Evolutionary conservation across 2,113 vertebrate genomes (phyloP), one percentile per base, ranked within the genome.

Genomic region (Vimba vimba): DNA sequence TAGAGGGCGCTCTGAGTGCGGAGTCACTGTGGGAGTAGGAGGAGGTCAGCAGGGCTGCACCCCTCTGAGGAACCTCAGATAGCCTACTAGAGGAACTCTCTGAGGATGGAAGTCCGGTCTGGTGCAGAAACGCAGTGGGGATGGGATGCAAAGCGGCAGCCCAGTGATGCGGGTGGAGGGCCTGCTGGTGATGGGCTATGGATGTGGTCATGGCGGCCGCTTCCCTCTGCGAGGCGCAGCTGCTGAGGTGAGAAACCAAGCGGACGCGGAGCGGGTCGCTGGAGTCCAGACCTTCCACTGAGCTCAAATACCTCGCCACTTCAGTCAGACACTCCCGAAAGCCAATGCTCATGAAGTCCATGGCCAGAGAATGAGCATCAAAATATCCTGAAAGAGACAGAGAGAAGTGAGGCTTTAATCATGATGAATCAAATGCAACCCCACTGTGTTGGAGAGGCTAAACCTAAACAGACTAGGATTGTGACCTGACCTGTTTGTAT

Each of bases 311-410:
- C 30, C 97, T 92, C 0, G 97, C 97, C 0, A 97, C 97, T 89
- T 99, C 98, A 0, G 95, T 95, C 83, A 98, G 86, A 86, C 98
- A 99, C 92, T 99, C 98, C 30, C 97, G 93, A 91, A 99, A 99
- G 0, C 98, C 98, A 17, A 98, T 96, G 94, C 97, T 98, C 96
- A 98, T 97, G 94, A 99, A 99, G 95, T 99, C 98, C 96, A 98
- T 96, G 17, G 97, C 97, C 15, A 99, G 92, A 0, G 96, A 94
- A 4, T 97, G 97, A 11, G 95, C 95, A 0, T 99, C 97, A 17
- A 97, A 96, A 87, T 95, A 97, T 90, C 97, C 97, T 99, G 84
- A 21, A 12, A 66, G 39, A 87, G 15, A 27, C 8, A 79, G 6
- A 78, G 36, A 45, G 25, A 43, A 6, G 15, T 17, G 25, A 73